Percentiles rank a stretch among this genome's conserved stretches.
phyloP scores from a whole-genome alignment of 2,797 vertebrate species.

The Coilia nasus region DNA sequence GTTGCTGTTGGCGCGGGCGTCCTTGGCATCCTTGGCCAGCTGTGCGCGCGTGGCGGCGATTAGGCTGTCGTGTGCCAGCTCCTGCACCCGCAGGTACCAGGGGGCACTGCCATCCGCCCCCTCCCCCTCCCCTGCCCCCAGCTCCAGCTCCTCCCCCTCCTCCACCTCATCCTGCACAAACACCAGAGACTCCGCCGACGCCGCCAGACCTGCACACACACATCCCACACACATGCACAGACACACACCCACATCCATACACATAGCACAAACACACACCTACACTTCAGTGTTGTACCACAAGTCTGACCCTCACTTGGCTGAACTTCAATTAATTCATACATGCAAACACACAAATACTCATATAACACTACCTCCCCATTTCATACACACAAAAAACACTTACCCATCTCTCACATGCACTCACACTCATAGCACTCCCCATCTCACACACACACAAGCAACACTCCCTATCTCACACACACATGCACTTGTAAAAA shows the following conservation, averaged over 20 bases:
- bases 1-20: constrained; percentile 84
- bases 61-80: constrained; percentile 96
- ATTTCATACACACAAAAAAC: too few species aligned
- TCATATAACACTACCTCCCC: too few species aligned
- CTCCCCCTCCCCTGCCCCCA: constrained; percentile 75
- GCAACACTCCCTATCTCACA: too few species aligned
- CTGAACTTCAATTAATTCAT: background rate
- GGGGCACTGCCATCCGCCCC: constrained; percentile 89
- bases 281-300: too few species aligned
- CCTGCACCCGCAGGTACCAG: constrained; percentile 97
- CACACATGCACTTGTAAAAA: too few species aligned
- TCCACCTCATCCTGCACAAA: constrained; percentile 89
- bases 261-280: background rate
- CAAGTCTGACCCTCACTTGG: too few species aligned
- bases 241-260: background rate
- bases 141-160: constrained; percentile 78
- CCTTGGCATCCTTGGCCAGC: constrained; percentile 90
- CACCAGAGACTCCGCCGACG: constrained; percentile 92
- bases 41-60: constrained; percentile 97
- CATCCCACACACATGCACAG: background rate
- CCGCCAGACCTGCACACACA: constrained; percentile 79
- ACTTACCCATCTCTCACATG: too few species aligned
- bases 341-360: too few species aligned
- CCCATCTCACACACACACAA: too few species aligned
- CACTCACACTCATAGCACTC: too few species aligned